Conservation (phyloP, 2,888 invertebrate genomes). For the Ethmia dodecea region DNA sequence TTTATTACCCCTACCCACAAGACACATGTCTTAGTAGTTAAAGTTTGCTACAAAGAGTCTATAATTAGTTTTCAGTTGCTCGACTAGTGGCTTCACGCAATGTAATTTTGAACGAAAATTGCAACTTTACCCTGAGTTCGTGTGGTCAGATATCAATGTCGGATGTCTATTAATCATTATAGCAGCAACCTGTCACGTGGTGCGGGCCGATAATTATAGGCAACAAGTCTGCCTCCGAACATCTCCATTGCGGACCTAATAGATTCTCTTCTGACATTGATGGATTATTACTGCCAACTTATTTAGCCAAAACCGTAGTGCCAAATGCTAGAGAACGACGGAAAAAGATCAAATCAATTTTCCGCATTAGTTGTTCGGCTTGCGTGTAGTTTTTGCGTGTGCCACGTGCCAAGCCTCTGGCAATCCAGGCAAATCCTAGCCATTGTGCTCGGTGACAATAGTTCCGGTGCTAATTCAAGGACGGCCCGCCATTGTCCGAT, state of each 20-base stretch:
- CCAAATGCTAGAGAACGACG: not conserved
- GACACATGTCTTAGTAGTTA: slow-evolving; percentile 5
- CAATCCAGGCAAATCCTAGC: slow-evolving; percentile 61
- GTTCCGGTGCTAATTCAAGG: slow-evolving; percentile 72
- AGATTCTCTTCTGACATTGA: slow-evolving; percentile 31
- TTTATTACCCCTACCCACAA: not conserved
- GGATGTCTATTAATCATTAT: slow-evolving; percentile 32
- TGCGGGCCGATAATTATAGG: slow-evolving; percentile 23
- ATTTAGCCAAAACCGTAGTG: no score
- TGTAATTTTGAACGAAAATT: slow-evolving; percentile 3
- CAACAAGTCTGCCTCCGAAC: slow-evolving; percentile 26
- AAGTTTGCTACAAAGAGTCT: slow-evolving; percentile 18
- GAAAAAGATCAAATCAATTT: slow-evolving; percentile 17
- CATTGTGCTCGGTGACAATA: slow-evolving; percentile 65
- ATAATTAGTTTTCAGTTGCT: slow-evolving; percentile 1
- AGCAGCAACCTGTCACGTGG: slow-evolving; percentile 23
- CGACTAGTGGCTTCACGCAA: not conserved
- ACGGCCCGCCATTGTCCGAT: slow-evolving; percentile 53
- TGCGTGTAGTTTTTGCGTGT: slow-evolving; percentile 35
- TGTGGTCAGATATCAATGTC: slow-evolving; percentile 16
- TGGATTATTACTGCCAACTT: no score
- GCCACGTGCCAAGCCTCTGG: slow-evolving; percentile 43
- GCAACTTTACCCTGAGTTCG: slow-evolving; percentile 13
- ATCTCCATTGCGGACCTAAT: slow-evolving; percentile 31
- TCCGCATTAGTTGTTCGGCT: slow-evolving; percentile 31